A percentile compares a stretch with the other conserved stretches of the same genome.
Evolutionary conservation across 2,113 vertebrate species (phyloP).

Genomic region (Sisor rabdophorus): DNA sequence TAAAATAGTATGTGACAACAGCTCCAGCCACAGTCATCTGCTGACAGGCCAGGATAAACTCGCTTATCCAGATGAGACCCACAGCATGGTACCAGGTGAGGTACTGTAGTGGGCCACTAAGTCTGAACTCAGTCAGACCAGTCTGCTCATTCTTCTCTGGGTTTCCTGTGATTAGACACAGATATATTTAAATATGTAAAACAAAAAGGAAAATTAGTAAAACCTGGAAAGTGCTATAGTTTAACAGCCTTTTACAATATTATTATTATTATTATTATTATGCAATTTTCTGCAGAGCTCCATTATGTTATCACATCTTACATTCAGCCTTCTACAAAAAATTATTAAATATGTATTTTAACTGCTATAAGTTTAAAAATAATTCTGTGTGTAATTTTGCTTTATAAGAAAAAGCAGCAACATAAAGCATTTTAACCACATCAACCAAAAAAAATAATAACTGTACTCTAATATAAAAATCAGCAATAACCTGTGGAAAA

Average conservation of each 20-base stretch:
- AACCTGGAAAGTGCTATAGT: background rate
- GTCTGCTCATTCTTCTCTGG: conserved; percentile 79
- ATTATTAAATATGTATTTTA: too few relatives aligned
- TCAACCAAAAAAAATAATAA: too few relatives aligned
- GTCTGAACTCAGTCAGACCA: conserved; percentile 83
- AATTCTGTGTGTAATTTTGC: too few relatives aligned
- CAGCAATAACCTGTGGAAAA: background rate
- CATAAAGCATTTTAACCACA: too few relatives aligned
- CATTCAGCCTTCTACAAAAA: too few relatives aligned
- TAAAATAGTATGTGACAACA: conserved; percentile 97
- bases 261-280: too few relatives aligned
- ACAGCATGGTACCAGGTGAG: conserved; percentile 94
- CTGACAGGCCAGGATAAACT: conserved; percentile 96
- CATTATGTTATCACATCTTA: too few relatives aligned
- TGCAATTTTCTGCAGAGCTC: too few relatives aligned
- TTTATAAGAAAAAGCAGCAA: too few relatives aligned
- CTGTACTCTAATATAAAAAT: too few relatives aligned
- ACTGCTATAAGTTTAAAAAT: too few relatives aligned
- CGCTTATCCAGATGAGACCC: conserved; percentile 95
- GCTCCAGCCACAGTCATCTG: conserved; percentile 98
- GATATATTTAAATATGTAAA: background rate
- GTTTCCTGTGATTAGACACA: conserved; percentile 67
- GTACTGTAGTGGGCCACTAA: conserved; percentile 85
- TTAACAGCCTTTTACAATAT: too few relatives aligned
- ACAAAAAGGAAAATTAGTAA: background rate